Conservation (phyloP, 53 echinoderm and acorn worm species). For the Holothuria scabra region DNA sequence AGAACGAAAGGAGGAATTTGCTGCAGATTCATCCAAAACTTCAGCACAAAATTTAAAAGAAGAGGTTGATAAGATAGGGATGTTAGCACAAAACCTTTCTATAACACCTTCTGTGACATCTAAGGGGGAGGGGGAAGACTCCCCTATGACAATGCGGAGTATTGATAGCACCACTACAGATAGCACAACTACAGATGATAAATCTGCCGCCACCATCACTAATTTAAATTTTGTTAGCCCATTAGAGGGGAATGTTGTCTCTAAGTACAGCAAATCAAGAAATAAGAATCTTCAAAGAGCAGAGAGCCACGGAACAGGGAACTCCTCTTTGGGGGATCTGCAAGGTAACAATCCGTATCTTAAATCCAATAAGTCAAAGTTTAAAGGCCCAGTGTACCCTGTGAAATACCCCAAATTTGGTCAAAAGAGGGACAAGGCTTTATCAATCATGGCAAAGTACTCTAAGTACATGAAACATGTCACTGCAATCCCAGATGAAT, state of each 20-base stretch:
- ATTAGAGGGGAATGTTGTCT: background rate
- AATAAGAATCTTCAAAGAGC: background rate
- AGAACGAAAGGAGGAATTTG: background rate
- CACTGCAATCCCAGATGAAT: background rate
- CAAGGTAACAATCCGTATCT: no score
- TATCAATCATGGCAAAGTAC: constrained; percentile 51
- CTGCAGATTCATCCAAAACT: background rate
- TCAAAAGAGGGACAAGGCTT: constrained; percentile 40
- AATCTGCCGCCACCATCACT: background rate
- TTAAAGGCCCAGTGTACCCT: background rate
- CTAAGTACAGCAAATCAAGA: constrained; percentile 14
- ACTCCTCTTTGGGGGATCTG: no score
- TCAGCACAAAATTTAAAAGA: background rate
- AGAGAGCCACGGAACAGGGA: background rate
- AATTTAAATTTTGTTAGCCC: background rate
- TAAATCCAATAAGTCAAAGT: background rate
- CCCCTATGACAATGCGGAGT: background rate
- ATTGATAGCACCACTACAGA: background rate
- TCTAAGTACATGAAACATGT: constrained; percentile 49
- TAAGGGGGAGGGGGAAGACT: background rate
- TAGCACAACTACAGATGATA: background rate
- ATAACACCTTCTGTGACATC: background rate
- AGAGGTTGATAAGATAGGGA: constrained; percentile 1
- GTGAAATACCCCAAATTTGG: constrained; percentile 31
- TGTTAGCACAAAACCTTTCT: constrained; percentile 3